A percentile compares a stretch with the other conserved stretches of the same genome.
Evolutionary conservation across 2,113 vertebrate species (phyloP).

Genomic region (Craseonycteris thonglongyai): DNA sequence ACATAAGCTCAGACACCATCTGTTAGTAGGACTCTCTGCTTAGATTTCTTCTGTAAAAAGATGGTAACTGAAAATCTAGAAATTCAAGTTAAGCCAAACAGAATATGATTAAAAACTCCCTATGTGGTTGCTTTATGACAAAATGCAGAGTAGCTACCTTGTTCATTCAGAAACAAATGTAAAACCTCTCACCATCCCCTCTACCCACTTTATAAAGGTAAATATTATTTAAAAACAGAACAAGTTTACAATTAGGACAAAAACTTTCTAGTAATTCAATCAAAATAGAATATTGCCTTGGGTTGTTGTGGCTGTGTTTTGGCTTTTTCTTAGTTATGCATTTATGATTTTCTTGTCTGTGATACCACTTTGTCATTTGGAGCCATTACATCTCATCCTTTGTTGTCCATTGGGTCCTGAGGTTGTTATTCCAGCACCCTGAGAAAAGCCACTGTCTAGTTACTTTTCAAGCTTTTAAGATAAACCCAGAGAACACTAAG

Average conservation of each 20-base stretch:
- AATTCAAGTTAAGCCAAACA: slow-evolving; percentile 30
- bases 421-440: slow-evolving; percentile 12
- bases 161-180: background rate
- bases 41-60: background rate
- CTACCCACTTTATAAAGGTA: background rate
- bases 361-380: background rate
- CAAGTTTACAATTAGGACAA: background rate
- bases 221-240: slow-evolving; percentile 35
- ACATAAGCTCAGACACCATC: background rate
- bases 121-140: slow-evolving; percentile 39
- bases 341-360: background rate
- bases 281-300: background rate
- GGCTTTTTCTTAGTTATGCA: background rate
- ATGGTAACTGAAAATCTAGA: background rate
- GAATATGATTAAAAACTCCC: background rate
- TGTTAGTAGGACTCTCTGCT: background rate
- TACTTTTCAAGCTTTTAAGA: slow-evolving; percentile 13
- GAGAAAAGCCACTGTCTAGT: background rate
- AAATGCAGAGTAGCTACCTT: slow-evolving; percentile 10
- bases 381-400: background rate
- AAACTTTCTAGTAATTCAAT: background rate
- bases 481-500: background rate
- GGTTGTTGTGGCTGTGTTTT: rapidly evolving
- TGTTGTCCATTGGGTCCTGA: background rate
- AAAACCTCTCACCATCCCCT: background rate